A percentile compares a stretch with the other conserved stretches of the same genome.
These are phyloP conservation scores for Stictonetta naevosa DNA, from an alignment of 2,113 vertebrate genomes.

Conservation along the genomic window DNA sequence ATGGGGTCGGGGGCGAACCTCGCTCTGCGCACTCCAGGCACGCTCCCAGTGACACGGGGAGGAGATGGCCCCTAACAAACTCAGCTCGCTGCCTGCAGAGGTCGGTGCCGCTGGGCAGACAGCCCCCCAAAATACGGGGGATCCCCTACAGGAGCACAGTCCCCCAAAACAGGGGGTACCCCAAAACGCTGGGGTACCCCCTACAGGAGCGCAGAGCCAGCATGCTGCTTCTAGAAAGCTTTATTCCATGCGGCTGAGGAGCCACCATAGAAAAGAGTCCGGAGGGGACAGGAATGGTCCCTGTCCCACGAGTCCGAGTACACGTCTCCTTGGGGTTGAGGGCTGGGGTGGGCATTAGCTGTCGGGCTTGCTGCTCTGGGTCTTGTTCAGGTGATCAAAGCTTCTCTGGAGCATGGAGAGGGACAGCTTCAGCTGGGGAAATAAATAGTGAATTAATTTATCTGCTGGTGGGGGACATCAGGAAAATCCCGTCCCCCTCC, in stretches of 20 bases:
- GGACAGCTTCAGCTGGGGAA: constrained; percentile 87
- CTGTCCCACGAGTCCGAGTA: not conserved
- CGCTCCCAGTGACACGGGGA: too few relatives aligned
- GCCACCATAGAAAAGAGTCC: constrained; percentile 44
- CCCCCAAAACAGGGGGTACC: too few relatives aligned
- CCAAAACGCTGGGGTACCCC: too few relatives aligned
- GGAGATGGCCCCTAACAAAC: too few relatives aligned
- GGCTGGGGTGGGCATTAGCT: constrained; percentile 49
- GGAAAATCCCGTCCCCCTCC: not conserved
- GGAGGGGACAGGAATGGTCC: not conserved
- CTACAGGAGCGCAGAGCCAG: not conserved
- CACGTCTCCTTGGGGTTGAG: not conserved
- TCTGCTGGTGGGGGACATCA: not conserved
- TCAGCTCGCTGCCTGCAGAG: too few relatives aligned
- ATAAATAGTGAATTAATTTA: not conserved
- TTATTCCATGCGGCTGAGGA: constrained; percentile 56
- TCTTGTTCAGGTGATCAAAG: constrained; percentile 87
- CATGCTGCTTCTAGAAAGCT: constrained; percentile 58
- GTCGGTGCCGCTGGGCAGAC: too few relatives aligned
- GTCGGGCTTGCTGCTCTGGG: constrained; percentile 71
- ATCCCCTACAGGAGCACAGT: too few relatives aligned
- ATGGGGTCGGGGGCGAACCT: too few relatives aligned
- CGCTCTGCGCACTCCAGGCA: too few relatives aligned
- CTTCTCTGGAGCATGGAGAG: constrained; percentile 89
- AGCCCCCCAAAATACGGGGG: too few relatives aligned